These are phyloP conservation scores for Cylas formicarius DNA, from an alignment of 1,140 invertebrate genomes.

Conservation along the genomic window DNA sequence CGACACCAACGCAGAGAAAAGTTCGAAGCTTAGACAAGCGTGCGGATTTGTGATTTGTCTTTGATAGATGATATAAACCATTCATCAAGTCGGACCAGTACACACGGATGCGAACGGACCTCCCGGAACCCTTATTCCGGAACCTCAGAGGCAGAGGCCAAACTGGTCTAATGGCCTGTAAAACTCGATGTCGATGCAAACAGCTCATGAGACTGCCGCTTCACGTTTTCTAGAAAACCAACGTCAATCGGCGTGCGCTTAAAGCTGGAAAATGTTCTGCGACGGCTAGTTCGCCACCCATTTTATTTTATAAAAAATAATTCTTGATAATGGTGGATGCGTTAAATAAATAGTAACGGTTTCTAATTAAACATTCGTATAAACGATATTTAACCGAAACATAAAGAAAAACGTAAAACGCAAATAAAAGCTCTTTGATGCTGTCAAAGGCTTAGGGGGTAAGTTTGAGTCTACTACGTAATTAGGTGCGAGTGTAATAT, in stretches of 20 bases:
- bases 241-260: too few species aligned
- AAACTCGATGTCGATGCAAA: slow-evolving; percentile 36
- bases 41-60: slow-evolving; percentile 42
- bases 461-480: slow-evolving; percentile 14
- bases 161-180: slow-evolving; percentile 37
- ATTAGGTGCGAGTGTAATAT: slow-evolving; percentile 15
- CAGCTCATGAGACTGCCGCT: slow-evolving; percentile 30
- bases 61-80: slow-evolving; percentile 41
- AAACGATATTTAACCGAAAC: too few species aligned
- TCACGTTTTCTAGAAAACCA: too few species aligned
- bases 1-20: slow-evolving; percentile 20
- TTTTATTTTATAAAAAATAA: too few species aligned
- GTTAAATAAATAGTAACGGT: too few species aligned
- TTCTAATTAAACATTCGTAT: too few species aligned
- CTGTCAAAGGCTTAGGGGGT: too few species aligned
- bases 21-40: slow-evolving; percentile 30
- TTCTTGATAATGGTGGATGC: too few species aligned
- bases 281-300: too few species aligned
- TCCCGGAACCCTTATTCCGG: slow-evolving; percentile 19
- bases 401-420: too few species aligned
- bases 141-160: slow-evolving; percentile 22
- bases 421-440: too few species aligned
- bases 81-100: slow-evolving; percentile 39
- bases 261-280: too few species aligned
- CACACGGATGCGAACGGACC: slow-evolving; percentile 26